These are phyloP conservation scores for Ectemnius continuus DNA, from an alignment of 2,888 invertebrate genomes.

Conservation along the genomic window DNA sequence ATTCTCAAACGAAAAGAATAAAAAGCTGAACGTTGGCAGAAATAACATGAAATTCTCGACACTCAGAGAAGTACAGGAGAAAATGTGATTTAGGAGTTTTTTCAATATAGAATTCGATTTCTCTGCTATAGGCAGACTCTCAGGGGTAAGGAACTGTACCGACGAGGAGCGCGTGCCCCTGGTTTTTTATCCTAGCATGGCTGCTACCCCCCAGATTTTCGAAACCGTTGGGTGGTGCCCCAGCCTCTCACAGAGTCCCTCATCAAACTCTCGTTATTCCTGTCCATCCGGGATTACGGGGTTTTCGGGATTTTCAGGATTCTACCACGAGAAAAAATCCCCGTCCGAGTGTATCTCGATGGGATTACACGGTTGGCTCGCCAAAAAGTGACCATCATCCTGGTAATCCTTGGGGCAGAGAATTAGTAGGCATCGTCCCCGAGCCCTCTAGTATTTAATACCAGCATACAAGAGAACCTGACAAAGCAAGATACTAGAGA, in stretches of 20 bases:
- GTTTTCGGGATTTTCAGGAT: conserved; percentile 67
- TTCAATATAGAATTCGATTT: conserved; percentile 15
- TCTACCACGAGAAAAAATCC: conserved; percentile 64
- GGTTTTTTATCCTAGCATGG: conserved; percentile 63
- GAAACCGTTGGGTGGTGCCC: conserved; percentile 62
- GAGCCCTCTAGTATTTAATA: too few relatives aligned
- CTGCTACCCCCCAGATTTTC: conserved; percentile 53
- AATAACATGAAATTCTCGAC: not conserved
- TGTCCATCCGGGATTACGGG: conserved; percentile 74
- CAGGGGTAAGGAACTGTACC: conserved; percentile 59
- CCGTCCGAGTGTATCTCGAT: conserved; percentile 72
- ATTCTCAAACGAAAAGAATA: not conserved
- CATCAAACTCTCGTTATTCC: conserved; percentile 77
- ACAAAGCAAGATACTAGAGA: too few relatives aligned
- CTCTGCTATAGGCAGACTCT: conserved; percentile 24
- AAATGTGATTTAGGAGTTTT: conserved; percentile 19
- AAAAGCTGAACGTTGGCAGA: not conserved
- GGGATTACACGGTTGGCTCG: conserved; percentile 72
- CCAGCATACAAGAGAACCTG: not conserved
- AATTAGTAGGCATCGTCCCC: conserved; percentile 37
- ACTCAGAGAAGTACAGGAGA: not conserved
- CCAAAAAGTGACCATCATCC: conserved; percentile 70
- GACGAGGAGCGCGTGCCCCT: conserved; percentile 69
- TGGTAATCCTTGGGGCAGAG: conserved; percentile 50
- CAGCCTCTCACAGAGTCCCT: conserved; percentile 63